Percentiles rank a stretch among this genome's conserved stretches.
These are phyloP conservation scores for Sylvia atricapilla DNA, from an alignment of 2,113 vertebrate species.

Conservation along the genomic window DNA sequence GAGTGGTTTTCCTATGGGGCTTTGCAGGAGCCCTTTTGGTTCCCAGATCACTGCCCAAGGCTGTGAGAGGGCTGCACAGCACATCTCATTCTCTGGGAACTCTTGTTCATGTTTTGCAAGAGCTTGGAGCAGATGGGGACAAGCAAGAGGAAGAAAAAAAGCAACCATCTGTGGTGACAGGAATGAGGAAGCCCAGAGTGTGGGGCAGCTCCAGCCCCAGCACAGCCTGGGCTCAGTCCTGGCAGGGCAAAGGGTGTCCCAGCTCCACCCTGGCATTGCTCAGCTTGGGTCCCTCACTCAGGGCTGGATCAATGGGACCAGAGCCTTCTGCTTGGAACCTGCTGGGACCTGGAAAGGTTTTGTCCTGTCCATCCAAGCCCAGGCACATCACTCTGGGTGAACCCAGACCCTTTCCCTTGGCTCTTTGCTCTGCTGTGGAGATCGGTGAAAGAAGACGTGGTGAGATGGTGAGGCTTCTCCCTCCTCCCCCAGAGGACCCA, in stretches of 20 bases:
- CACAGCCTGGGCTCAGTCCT: neutral
- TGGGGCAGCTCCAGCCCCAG: neutral
- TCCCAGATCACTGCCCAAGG: neutral
- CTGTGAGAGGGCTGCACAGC: neutral
- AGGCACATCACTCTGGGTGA: accelerated
- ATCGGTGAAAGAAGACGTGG: accelerated
- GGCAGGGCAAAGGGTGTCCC: neutral
- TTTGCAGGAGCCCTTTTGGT: neutral
- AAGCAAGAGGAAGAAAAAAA: neutral
- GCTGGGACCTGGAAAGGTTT: neutral
- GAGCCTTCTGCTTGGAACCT: neutral
- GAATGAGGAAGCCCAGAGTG: neutral
- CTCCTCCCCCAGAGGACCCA: neutral
- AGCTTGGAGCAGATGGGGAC: neutral
- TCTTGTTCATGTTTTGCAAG: neutral
- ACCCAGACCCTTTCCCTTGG: neutral
- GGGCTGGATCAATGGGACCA: neutral
- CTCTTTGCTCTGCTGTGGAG: accelerated
- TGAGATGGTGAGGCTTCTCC: neutral
- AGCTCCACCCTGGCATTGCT: neutral
- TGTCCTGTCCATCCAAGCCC: accelerated
- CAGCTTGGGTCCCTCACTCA: accelerated
- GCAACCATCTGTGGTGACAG: neutral
- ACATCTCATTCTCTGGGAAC: neutral
- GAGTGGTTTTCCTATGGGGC: neutral